phyloP scores from a whole-genome alignment of 1,140 invertebrate species.

The Tetragnatha versicolor region DNA sequence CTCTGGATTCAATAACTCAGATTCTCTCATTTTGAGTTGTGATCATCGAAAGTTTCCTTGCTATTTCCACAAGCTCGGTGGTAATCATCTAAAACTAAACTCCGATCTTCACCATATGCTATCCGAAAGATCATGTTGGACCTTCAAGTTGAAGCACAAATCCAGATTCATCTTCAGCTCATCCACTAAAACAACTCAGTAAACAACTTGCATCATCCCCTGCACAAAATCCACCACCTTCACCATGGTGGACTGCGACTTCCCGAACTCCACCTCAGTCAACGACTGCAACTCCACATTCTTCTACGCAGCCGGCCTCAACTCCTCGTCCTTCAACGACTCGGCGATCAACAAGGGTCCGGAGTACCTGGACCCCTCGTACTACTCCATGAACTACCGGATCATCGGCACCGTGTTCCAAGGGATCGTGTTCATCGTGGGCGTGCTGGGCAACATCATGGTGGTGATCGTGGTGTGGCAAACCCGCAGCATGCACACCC shows the following conservation, averaged over 20 bases:
- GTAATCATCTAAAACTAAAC: no score
- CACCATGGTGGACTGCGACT: constrained; percentile 31
- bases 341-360: background rate
- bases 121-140: no score
- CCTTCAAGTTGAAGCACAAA: no score
- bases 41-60: no score
- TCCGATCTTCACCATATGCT: no score
- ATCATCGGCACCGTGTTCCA: constrained; percentile 71
- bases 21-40: no score
- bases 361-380: constrained; percentile 59
- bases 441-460: constrained; percentile 69
- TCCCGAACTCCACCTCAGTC: background rate
- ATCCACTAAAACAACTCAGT: no score
- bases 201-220: no score
- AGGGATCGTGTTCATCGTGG: constrained; percentile 69
- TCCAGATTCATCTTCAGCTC: no score
- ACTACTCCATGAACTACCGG: constrained; percentile 67
- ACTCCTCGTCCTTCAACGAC: background rate
- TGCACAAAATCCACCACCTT: no score
- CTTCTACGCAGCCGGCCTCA: background rate
- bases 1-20: no score
- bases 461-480: constrained; percentile 68
- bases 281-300: constrained; percentile 1
- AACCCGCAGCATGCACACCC: constrained; percentile 69
- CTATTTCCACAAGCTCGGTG: no score